These are phyloP conservation scores for Aethes cnicana DNA, from an alignment of 2,888 invertebrate genomes.

Conservation along the genomic window DNA sequence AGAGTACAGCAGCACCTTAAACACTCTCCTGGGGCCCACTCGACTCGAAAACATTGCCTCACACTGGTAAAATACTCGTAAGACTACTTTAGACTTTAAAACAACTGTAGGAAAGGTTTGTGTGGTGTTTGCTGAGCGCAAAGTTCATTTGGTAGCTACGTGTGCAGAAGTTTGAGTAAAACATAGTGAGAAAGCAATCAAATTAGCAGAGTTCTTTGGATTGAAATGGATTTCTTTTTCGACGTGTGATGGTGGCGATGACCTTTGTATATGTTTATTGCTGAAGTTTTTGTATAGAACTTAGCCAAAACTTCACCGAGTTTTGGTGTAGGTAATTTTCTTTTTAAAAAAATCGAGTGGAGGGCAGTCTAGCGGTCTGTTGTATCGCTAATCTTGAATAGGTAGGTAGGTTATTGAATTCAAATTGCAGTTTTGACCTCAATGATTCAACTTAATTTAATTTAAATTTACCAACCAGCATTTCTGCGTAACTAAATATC, in stretches of 20 bases:
- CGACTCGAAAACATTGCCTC: conserved; percentile 9
- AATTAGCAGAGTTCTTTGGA: conserved; percentile 18
- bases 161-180: conserved; percentile 22
- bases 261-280: background rate
- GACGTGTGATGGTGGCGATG: background rate
- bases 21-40: conserved; percentile 18
- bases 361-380: too few relatives aligned
- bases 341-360: too few relatives aligned
- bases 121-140: background rate
- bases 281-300: too few relatives aligned
- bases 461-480: too few relatives aligned
- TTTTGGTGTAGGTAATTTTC: too few relatives aligned
- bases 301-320: too few relatives aligned
- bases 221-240: conserved; percentile 18
- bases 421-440: too few relatives aligned
- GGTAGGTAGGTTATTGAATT: too few relatives aligned
- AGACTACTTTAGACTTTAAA: conserved; percentile 4
- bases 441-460: too few relatives aligned
- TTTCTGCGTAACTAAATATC: too few relatives aligned
- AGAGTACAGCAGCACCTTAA: conserved; percentile 28
- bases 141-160: conserved; percentile 3
- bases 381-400: too few relatives aligned
- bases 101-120: background rate
- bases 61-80: conserved; percentile 2
- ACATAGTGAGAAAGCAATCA: conserved; percentile 3